Evolutionary conservation across 2,888 invertebrate genomes (phyloP), one percentile per base, ranked within the genome.

Genomic region (Diarsia mendica): DNA sequence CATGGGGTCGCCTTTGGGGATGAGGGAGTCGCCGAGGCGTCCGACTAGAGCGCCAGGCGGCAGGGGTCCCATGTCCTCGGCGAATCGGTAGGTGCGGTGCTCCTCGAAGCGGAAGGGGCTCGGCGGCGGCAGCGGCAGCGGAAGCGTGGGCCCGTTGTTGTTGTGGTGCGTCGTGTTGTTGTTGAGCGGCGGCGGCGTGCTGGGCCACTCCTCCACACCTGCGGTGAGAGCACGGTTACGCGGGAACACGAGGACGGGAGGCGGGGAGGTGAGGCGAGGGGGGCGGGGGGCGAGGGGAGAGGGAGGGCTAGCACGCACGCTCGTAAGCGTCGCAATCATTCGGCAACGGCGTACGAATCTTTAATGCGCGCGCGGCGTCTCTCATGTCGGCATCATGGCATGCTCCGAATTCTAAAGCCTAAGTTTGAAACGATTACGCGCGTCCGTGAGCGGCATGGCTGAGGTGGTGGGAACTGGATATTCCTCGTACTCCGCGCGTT

Each of bases 1-100:
- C 98, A 99, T 99, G 39, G 99, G 98, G 92, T 99, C 99, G 71
- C 98, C 98, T 91, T 99, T 99, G 46, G 99, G 99, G 88, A 99
- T 99, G 72, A 99, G 97, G 15, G 98, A 98, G 90, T 98, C 98
- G n/a, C 98, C 98, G 69, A 98, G 96, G 5, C 98, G 97, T 11
- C 98, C 98, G 71, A 98, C 98, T 96, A 98, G 98, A 2, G 98
- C 98, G 58, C 98, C 98, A 3, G 98, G 98, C 15, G 98, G 97
- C 88, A 98, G 93, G 0, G 96, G 96, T 6, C 98, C 98, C 93
- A 98, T 97, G 90, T 98, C 98, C 85, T 98, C 98, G 75, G 98
- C 98, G 94, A 98, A 98, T 82, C 98, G 97, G 95, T 98, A 98
- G 77, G 97, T 97, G 65, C 98, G 97, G 87, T 98, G 98, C 71